phyloP scores from a whole-genome alignment of 2,113 vertebrate species.

The Irena cyanogastra region DNA sequence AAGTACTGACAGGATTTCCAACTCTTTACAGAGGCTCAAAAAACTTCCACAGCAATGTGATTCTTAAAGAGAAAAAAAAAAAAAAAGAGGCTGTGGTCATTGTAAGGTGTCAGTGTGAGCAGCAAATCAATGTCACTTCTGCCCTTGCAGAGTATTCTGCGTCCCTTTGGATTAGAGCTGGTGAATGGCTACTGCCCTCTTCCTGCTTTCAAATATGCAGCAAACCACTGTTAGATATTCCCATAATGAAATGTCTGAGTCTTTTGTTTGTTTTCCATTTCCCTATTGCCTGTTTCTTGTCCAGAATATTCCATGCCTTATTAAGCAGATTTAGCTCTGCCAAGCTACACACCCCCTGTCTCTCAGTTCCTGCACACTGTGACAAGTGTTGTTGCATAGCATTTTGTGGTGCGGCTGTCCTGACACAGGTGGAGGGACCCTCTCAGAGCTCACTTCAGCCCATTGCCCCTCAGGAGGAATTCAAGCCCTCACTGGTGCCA shows the following conservation, averaged over 20 bases:
- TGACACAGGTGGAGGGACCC: accelerated
- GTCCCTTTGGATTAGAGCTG: background rate
- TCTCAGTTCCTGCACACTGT: background rate
- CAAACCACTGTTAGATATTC: background rate
- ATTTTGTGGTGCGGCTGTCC: accelerated
- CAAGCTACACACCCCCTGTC: background rate
- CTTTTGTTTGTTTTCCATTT: background rate
- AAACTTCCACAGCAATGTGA: background rate
- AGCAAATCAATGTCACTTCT: background rate
- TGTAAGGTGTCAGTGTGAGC: background rate
- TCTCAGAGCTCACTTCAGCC: background rate
- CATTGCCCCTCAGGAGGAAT: background rate
- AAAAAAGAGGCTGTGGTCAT: background rate
- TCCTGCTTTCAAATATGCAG: background rate
- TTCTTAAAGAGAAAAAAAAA: background rate
- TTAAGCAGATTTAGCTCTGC: background rate
- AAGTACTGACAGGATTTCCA: background rate
- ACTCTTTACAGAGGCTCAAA: background rate
- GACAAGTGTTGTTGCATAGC: background rate
- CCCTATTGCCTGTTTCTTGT: background rate
- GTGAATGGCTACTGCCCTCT: background rate
- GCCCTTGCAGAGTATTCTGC: background rate
- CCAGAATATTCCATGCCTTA: background rate
- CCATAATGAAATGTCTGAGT: background rate
- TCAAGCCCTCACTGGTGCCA: background rate